A percentile compares a stretch with the other conserved stretches of the same genome.
phyloP scores from a whole-genome alignment of 2,797 vertebrate species.

The Periparus ater region DNA sequence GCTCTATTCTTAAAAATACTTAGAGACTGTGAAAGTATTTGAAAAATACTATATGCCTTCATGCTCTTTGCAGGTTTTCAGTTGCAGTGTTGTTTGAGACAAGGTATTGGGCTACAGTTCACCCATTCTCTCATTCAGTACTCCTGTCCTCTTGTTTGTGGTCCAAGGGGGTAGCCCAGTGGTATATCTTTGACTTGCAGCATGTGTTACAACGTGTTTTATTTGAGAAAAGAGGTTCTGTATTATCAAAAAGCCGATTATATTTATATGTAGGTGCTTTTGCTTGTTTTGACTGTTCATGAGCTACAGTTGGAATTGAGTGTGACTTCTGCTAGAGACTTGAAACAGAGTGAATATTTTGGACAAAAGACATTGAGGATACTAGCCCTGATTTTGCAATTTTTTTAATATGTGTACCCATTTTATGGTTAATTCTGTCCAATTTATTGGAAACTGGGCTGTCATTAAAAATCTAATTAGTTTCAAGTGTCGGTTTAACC shows the following conservation, averaged over 20 bases:
- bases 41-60: neutral
- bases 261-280: rapidly evolving
- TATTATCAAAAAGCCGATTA: neutral
- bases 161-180: neutral
- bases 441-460: neutral
- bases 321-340: neutral
- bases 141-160: neutral
- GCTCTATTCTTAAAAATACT: neutral
- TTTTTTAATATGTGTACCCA: neutral
- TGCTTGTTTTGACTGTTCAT: neutral
- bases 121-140: neutral
- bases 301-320: neutral
- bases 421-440: neutral
- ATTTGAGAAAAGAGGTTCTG: neutral
- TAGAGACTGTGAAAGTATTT: neutral
- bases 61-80: neutral
- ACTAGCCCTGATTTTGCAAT: neutral
- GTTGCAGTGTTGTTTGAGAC: neutral
- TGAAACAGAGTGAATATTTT: neutral
- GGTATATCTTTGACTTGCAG: neutral
- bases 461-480: neutral
- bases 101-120: neutral
- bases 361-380: neutral
- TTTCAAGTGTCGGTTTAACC: neutral
- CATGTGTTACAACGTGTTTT: neutral